Base-by-base conservation (phyloP, 2,113 vertebrate genomes). In the Stercorarius parasiticus region DNA sequence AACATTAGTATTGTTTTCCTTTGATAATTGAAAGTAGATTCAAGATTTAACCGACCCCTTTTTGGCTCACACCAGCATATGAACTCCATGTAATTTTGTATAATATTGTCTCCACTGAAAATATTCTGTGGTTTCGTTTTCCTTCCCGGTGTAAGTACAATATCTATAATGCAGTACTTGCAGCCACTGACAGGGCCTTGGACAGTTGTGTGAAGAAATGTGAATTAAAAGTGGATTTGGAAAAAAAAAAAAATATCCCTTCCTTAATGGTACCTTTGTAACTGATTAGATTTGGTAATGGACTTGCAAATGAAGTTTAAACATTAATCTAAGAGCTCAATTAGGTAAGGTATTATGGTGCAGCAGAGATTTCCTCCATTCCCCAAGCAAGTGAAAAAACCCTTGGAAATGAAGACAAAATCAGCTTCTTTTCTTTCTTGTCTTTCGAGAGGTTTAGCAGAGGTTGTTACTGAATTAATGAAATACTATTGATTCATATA, bases 291-390 rank as follows among this genome's bases (percentile, higher is more conserved):
- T 96, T 96, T 97, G 74, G 85, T 96, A 97, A 97, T 97, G 94
- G 94, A 97, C 93, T 97, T 97, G 94, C 90, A 96, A 97, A 97
- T 97, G 94, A 97, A 96, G 96, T 96, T 97, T 96, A 97, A 96
- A 92, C 93, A 96, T 96, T 97, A 96, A 97, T 97, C 94, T 96
- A 97, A 95, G 78, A 96, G 88, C 95, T 97, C 96, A 96, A 89
- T 97, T 97, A 95, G 77, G 94, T 70, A 77, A 90, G 77, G 67
- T 88, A 86, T 97, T 95, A 94, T 55, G 67, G 95, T 78, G 52
- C 90, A 95, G 91, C 52, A 88, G 88, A 96, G 94, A 71, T 91
- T 82, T 90, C 61, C 45, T 96, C 77, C 88, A 67, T 77, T 95
- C 91, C 93, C 94, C 76, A 86, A 84, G 93, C 84, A 96, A 84